Evolutionary conservation across 1,140 invertebrate species (phyloP).

Genomic region (Tenebrio molitor): DNA sequence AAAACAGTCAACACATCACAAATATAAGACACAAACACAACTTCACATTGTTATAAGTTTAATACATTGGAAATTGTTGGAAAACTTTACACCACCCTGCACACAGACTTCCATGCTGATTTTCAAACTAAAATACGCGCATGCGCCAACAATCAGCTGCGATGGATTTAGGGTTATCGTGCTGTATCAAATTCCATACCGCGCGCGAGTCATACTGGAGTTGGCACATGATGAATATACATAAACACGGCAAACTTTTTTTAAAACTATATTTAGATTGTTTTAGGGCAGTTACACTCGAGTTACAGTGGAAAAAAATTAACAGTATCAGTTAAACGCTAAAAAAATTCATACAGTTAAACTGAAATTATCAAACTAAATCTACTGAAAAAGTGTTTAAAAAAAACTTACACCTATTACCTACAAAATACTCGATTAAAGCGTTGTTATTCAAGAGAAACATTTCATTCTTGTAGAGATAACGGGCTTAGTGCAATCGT

Average conservation of each 20-base stretch:
- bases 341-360: background rate
- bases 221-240: too few species aligned
- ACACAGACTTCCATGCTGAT: slow-evolving; percentile 57
- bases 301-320: background rate
- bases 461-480: too few species aligned
- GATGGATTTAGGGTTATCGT: slow-evolving; percentile 36
- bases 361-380: background rate
- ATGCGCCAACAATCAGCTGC: slow-evolving; percentile 52
- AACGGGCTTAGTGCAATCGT: too few species aligned
- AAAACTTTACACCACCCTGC: slow-evolving; percentile 60
- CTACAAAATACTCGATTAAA: background rate
- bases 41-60: slow-evolving; percentile 38
- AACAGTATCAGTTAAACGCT: background rate
- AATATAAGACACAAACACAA: slow-evolving; percentile 10
- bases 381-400: too few species aligned
- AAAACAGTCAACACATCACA: slow-evolving; percentile 43
- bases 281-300: background rate
- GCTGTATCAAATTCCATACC: slow-evolving; percentile 11
- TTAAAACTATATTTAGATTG: background rate
- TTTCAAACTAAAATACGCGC: slow-evolving; percentile 52
- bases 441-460: too few species aligned
- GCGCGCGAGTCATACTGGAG: too few species aligned
- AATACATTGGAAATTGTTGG: slow-evolving; percentile 51
- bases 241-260: too few species aligned
- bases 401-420: background rate